Evolutionary conservation across 2,113 vertebrate species (phyloP).

Genomic region (Dromaius novaehollandiae): DNA sequence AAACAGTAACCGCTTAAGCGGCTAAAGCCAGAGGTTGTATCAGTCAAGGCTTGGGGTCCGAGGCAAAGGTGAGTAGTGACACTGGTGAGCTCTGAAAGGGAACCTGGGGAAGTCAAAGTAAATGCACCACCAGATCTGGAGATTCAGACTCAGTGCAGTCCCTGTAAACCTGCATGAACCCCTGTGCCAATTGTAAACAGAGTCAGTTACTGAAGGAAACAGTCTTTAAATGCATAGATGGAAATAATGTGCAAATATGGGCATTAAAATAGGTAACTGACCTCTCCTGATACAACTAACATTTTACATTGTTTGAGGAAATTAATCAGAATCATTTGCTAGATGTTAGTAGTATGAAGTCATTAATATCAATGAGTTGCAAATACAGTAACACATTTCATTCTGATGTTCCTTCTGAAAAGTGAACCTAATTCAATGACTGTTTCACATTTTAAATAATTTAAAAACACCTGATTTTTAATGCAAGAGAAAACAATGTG

Average conservation of each 20-base stretch:
- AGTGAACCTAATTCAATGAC: constrained; percentile 51
- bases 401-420: constrained; percentile 51
- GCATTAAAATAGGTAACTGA: constrained; percentile 60
- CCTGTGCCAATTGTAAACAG: constrained; percentile 12
- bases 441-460: constrained; percentile 40
- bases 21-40: background rate
- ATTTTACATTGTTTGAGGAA: constrained; percentile 48
- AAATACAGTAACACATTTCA: constrained; percentile 24
- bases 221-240: constrained; percentile 77
- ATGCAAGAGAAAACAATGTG: constrained; percentile 67
- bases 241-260: constrained; percentile 75
- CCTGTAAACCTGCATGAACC: background rate
- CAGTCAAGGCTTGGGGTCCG: background rate
- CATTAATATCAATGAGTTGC: constrained; percentile 37
- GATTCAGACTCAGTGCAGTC: constrained; percentile 28
- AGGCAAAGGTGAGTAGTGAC: background rate
- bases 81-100: constrained; percentile 1
- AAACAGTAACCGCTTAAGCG: background rate
- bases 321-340: constrained; percentile 36
- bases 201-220: constrained; percentile 47
- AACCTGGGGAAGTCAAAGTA: background rate
- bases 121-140: constrained; percentile 23
- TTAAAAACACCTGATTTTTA: constrained; percentile 64
- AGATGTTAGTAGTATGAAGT: background rate
- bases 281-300: background rate